Evolutionary conservation across 1,140 invertebrate genomes (phyloP).

Genomic region (Zaprionus lachaisei): DNA sequence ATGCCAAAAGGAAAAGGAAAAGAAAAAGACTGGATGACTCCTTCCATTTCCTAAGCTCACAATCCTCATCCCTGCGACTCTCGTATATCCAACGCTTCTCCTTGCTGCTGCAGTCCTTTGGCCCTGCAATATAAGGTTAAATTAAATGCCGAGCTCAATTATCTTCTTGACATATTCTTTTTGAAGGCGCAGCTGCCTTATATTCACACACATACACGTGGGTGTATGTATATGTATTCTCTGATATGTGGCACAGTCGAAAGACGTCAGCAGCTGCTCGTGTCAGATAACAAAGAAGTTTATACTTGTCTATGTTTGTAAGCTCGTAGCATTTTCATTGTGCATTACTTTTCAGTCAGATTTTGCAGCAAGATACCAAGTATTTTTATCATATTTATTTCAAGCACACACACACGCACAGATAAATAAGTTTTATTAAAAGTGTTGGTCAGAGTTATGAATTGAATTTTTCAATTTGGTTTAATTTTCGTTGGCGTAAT

Average conservation of each 20-base stretch:
- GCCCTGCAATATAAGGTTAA: slow-evolving; percentile 17
- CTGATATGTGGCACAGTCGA: not conserved
- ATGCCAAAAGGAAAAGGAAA: slow-evolving; percentile 25
- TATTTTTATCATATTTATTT: slow-evolving; percentile 31
- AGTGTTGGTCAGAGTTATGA: slow-evolving; percentile 61
- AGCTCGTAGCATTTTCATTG: slow-evolving; percentile 48
- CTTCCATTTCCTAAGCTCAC: slow-evolving; percentile 35
- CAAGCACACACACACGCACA: not conserved
- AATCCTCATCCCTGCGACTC: slow-evolving; percentile 8
- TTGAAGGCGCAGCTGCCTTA: slow-evolving; percentile 48
- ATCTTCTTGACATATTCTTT: slow-evolving; percentile 73
- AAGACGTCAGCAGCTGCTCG: slow-evolving; percentile 63
- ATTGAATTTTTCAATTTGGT: slow-evolving; percentile 43
- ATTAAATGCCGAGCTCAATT: slow-evolving; percentile 76
- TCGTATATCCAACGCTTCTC: not conserved
- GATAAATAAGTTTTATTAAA: slow-evolving; percentile 1
- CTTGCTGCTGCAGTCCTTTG: not conserved
- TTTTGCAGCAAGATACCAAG: slow-evolving; percentile 51
- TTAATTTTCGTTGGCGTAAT: slow-evolving; percentile 62
- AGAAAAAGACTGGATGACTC: slow-evolving; percentile 4
- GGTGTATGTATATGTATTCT: too few species aligned
- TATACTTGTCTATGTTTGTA: slow-evolving; percentile 32
- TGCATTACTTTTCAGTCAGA: slow-evolving; percentile 59
- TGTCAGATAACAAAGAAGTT: slow-evolving; percentile 74
- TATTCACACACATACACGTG: not conserved